Percentiles rank a stretch among this genome's conserved stretches.
Evolutionary conservation across 2,888 invertebrate species (phyloP).

Genomic region (Epirrita christyi): DNA sequence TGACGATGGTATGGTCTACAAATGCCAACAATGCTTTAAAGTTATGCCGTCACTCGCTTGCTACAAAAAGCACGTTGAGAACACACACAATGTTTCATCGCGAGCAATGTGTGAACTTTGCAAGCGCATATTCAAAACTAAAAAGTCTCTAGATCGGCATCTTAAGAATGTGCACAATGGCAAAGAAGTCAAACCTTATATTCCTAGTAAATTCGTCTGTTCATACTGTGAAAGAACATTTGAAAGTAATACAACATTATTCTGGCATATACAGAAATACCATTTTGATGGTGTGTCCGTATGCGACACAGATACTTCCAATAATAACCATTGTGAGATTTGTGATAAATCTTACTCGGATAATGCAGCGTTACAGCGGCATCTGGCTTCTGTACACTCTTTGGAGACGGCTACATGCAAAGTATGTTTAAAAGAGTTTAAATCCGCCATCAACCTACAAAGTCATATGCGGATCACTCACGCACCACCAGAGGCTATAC

Average conservation of each 20-base stretch:
- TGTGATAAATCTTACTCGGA: conserved; percentile 47
- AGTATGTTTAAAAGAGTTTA: conserved; percentile 51
- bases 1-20: conserved; percentile 46
- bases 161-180: conserved; percentile 27
- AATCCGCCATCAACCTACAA: conserved; percentile 45
- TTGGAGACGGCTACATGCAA: conserved; percentile 43
- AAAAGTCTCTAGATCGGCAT: conserved; percentile 40
- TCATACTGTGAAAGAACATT: conserved; percentile 36
- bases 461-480: conserved; percentile 53
- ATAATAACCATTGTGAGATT: conserved; percentile 32
- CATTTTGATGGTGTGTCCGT: conserved; percentile 26
- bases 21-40: conserved; percentile 48
- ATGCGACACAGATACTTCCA: not conserved
- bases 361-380: conserved; percentile 43
- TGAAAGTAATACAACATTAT: conserved; percentile 40
- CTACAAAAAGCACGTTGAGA: conserved; percentile 44
- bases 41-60: conserved; percentile 41
- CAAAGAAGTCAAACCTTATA: conserved; percentile 14
- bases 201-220: conserved; percentile 24
- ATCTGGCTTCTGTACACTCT: conserved; percentile 48
- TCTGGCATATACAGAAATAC: conserved; percentile 46
- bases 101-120: conserved; percentile 35
- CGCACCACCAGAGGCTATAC: conserved; percentile 50
- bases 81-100: conserved; percentile 41
- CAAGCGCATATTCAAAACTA: conserved; percentile 35